Evolutionary conservation across 2,888 invertebrate genomes (phyloP), one percentile per base, ranked within the genome.

Genomic region (Caenorhabditis afra): DNA sequence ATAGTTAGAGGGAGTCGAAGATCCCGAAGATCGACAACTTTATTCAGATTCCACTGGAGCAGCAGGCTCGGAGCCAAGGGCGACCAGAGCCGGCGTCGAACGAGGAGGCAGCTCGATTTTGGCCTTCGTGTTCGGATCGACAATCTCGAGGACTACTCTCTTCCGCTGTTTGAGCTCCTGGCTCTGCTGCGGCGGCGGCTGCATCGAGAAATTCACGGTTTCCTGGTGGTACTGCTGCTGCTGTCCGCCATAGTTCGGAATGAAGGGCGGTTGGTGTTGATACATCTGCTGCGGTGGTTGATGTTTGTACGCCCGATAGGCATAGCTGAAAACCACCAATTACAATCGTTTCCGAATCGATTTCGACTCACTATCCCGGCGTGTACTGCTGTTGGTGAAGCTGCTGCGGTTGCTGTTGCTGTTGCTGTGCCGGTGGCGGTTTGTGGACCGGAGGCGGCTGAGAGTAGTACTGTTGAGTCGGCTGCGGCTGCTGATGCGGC

Each of bases 81-180:
- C 47, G 29, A 61, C 23, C 3, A 57, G 53, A 29, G 67, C 23
- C 3, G 61, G 11, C 8, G 41, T 49, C 37, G 18, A 55, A 1
- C 29, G 53, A 16, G 35, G 52, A 18, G 55, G 50, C 23, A 59
- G 59, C 18, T 68, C 70, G 20, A 79, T 59, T 0, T 41, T 35
- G 20, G 74, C 53, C 8, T 74, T 53, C 5, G 82, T 79, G 8
- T 47, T 55, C 5, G 82, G 82, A 70, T 83, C 79, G 4, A 68
- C 65, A 29, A 83, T 81, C 12, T 37, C 11, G 12, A 83, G 55
- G 14, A 67, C 29, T 3, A 22, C 58, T 74, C 41, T 66, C 37
- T 52, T 80, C 50, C 22, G 74, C 44, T 52, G 22, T 35, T 20
- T 50, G 64, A 5, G 47, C 50, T 53, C 57, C 61, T n/a, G 29